These are phyloP conservation scores for Peucedramus taeniatus DNA, from an alignment of 2,113 vertebrate species.

Conservation along the genomic window DNA sequence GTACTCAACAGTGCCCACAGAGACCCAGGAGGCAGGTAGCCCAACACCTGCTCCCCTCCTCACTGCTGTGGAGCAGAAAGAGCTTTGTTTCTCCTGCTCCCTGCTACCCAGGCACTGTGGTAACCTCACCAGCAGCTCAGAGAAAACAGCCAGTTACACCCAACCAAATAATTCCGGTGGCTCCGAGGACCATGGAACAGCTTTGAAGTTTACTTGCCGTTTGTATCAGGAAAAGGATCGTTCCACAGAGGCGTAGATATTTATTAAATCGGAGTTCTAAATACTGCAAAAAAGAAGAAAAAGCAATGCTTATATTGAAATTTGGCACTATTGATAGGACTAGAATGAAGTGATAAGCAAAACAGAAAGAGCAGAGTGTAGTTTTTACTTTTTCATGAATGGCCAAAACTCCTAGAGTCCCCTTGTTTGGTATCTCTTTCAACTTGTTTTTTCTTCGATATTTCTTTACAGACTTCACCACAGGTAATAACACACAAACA, in stretches of 20 bases:
- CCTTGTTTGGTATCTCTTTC: neutral
- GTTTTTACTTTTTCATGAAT: neutral
- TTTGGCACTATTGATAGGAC: neutral
- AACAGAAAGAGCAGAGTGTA: neutral
- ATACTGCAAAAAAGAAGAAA: constrained; percentile 75
- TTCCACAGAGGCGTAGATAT: constrained; percentile 81
- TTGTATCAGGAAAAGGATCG: constrained; percentile 82
- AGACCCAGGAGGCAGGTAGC: neutral
- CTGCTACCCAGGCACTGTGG: neutral
- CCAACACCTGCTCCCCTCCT: neutral
- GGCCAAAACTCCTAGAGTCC: neutral
- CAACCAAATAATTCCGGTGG: neutral
- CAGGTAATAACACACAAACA: neutral
- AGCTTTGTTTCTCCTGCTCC: neutral
- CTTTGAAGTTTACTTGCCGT: constrained; percentile 77
- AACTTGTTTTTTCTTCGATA: neutral
- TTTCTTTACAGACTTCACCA: neutral
- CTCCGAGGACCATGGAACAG: neutral
- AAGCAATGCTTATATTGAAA: neutral
- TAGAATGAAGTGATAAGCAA: neutral
- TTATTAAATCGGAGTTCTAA: constrained; percentile 88
- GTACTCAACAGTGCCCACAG: neutral
- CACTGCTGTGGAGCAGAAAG: neutral
- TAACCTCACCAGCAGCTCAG: neutral
- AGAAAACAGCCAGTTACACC: neutral